phyloP scores from a whole-genome alignment of 2,888 invertebrate genomes.

The Harpalus rufipes region DNA sequence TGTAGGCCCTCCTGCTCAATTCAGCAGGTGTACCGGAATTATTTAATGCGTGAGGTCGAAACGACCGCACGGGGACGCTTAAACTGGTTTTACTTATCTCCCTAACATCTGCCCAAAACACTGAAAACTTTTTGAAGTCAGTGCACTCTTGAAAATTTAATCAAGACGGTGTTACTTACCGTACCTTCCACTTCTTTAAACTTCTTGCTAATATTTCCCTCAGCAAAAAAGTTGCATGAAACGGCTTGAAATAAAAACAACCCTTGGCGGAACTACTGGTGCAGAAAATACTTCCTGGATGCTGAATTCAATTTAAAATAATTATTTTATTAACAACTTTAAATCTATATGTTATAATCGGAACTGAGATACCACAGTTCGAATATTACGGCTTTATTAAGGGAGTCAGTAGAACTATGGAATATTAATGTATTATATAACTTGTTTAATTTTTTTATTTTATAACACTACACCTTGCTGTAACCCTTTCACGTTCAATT shows the following conservation, averaged over 20 bases:
- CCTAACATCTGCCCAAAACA: conserved; percentile 59
- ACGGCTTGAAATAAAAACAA: conserved; percentile 17
- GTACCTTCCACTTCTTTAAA: conserved; percentile 29
- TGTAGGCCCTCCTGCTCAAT: not conserved
- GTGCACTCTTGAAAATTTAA: conserved; percentile 64
- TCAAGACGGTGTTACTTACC: conserved; percentile 61
- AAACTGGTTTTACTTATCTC: conserved; percentile 63
- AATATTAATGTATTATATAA: no score
- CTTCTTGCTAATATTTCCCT: conserved; percentile 36
- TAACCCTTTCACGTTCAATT: no score
- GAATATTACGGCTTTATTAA: no score
- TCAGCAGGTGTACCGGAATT: conserved; percentile 44
- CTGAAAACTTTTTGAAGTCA: conserved; percentile 65
- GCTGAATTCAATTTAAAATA: no score
- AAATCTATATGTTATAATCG: no score
- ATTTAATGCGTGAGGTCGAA: conserved; percentile 51
- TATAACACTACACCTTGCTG: no score
- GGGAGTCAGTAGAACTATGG: no score
- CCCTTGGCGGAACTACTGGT: conserved; percentile 13
- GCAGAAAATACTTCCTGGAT: not conserved
- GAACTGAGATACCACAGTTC: no score
- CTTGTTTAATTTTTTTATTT: no score
- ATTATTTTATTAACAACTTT: no score
- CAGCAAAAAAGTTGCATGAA: conserved; percentile 41
- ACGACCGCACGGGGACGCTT: conserved; percentile 55